These are phyloP conservation scores for Trissolcus japonicus DNA, from an alignment of 2,888 invertebrate genomes.

Conservation along the genomic window DNA sequence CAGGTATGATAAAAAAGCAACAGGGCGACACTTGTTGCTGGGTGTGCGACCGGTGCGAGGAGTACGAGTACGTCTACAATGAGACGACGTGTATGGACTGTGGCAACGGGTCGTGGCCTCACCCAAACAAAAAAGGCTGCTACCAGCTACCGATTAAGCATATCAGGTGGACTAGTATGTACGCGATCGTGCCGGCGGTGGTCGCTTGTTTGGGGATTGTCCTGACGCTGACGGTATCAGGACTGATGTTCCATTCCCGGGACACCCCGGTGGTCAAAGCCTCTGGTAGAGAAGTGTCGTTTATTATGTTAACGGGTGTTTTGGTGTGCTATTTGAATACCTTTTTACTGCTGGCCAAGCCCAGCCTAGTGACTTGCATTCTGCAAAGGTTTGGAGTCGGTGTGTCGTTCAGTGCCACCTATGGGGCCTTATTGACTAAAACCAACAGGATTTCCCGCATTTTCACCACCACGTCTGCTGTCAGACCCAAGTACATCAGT, in stretches of 20 bases:
- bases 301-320: slow-evolving; percentile 81
- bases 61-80: slow-evolving; percentile 82
- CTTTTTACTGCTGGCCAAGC: slow-evolving; percentile 80
- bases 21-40: slow-evolving; percentile 86
- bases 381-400: slow-evolving; percentile 82
- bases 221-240: slow-evolving; percentile 80
- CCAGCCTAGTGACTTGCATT: slow-evolving; percentile 79
- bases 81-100: slow-evolving; percentile 82
- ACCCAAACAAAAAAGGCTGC: slow-evolving; percentile 80
- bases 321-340: slow-evolving; percentile 81
- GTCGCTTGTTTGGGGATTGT: slow-evolving; percentile 81
- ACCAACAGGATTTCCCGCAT: slow-evolving; percentile 82
- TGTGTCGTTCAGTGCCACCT: slow-evolving; percentile 82
- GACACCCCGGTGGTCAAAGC: slow-evolving; percentile 82
- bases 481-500: slow-evolving; percentile 81
- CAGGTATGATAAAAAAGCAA: slow-evolving; percentile 83
- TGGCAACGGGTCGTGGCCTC: slow-evolving; percentile 82
- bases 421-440: slow-evolving; percentile 82
- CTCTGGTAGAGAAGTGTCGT: slow-evolving; percentile 81
- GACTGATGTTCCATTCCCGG: slow-evolving; percentile 80
- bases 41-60: slow-evolving; percentile 85
- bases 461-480: slow-evolving; percentile 81
- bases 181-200: slow-evolving; percentile 81
- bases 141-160: slow-evolving; percentile 80
- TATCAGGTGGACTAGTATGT: slow-evolving; percentile 82